phyloP scores from a whole-genome alignment of 2,113 vertebrate species.

The Cyprinodon variegatus region DNA sequence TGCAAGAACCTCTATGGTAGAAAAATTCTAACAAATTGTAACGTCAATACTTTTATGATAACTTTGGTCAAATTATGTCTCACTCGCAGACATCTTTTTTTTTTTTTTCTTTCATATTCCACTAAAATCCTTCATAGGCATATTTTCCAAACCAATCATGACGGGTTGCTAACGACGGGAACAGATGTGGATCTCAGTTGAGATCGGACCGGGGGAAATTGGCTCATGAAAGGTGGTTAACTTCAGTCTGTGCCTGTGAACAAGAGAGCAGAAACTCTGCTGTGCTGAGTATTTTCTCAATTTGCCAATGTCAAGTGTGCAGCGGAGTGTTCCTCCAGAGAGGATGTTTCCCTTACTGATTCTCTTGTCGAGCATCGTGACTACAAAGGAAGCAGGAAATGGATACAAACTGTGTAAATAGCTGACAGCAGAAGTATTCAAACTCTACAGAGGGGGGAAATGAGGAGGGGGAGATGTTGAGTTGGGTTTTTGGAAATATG shows the following conservation, averaged over 20 bases:
- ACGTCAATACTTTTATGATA: no score
- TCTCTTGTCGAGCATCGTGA: constrained; percentile 44
- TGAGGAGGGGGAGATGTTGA: neutral
- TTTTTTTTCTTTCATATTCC: constrained; percentile 17
- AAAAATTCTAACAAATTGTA: no score
- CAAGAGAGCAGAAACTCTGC: constrained; percentile 8
- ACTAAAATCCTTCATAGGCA: constrained; percentile 6
- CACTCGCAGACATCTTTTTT: neutral
- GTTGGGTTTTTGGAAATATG: constrained; percentile 27
- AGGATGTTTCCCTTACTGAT: constrained; percentile 52
- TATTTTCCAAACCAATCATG: constrained; percentile 23
- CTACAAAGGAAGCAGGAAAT: constrained; percentile 54
- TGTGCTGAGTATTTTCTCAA: constrained; percentile 35
- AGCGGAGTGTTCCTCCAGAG: constrained; percentile 47
- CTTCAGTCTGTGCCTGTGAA: constrained; percentile 25
- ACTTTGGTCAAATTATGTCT: neutral
- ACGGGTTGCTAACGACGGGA: constrained; percentile 1
- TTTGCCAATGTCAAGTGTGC: constrained; percentile 51
- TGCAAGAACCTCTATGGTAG: no score
- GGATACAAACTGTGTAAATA: constrained; percentile 53
- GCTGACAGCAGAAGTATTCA: constrained; percentile 35
- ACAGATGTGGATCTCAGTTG: constrained; percentile 11
- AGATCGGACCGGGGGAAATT: constrained; percentile 30
- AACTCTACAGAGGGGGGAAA: constrained; percentile 15
- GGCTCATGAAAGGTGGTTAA: constrained; percentile 36